phyloP scores from a whole-genome alignment of 2,797 vertebrate genomes.

The Cossypha heuglini region DNA sequence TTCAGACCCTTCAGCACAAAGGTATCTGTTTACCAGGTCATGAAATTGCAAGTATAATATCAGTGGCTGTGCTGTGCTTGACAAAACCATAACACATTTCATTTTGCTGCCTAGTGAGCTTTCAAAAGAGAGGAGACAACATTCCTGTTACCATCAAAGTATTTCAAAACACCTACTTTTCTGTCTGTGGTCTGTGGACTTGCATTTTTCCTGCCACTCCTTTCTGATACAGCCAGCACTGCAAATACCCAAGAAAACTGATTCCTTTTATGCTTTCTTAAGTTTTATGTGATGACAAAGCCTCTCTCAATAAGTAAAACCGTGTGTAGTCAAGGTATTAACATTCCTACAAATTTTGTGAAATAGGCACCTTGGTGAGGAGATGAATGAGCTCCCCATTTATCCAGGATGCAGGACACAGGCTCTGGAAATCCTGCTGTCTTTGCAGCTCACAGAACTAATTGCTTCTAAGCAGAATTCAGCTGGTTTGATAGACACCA shows the following conservation, averaged over 20 bases:
- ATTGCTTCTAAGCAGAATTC: background rate
- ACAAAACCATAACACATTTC: slow-evolving; percentile 5
- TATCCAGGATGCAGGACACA: accelerated
- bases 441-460: background rate
- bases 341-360: background rate
- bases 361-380: background rate
- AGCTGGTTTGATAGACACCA: background rate
- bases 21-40: slow-evolving; percentile 51
- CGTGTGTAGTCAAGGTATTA: background rate
- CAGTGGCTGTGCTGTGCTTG: slow-evolving; percentile 17
- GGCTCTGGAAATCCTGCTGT: background rate
- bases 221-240: background rate
- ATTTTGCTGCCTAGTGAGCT: slow-evolving; percentile 51
- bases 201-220: background rate
- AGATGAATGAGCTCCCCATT: background rate
- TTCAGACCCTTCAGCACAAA: slow-evolving; percentile 32
- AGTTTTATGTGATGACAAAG: background rate
- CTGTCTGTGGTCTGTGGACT: background rate
- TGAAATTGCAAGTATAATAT: slow-evolving; percentile 58
- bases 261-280: background rate
- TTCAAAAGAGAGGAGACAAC: background rate
- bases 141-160: background rate
- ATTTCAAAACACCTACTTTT: background rate
- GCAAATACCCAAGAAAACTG: background rate
- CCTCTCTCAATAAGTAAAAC: background rate